Base-by-base conservation (phyloP, 2,888 invertebrate genomes). In the Biston stratarius region DNA sequence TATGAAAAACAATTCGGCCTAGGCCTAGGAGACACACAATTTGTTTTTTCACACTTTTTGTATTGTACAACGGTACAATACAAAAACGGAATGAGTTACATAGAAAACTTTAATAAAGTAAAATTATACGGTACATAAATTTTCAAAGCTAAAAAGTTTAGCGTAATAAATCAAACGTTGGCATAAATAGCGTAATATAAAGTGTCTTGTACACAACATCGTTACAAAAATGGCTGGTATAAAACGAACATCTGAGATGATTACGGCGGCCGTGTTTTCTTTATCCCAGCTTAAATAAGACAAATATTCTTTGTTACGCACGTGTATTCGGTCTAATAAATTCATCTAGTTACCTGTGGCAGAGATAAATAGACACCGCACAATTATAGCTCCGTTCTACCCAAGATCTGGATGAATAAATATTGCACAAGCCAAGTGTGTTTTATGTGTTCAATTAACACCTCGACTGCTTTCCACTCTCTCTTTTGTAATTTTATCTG, bases 291-390 rank as follows among this genome's bases (percentile, higher is more conserved):
- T 74, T 80, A 83, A 83, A 79, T 72, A 79, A 78, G 74, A 82
- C 76, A 78, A 78, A 82, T 77, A 78, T 75, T 76, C 61, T 78
- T 78, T 70, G 78, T 74, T 77, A 74, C 75, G 73, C 76, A 78
- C 75, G 77, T 75, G 71, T 79, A 74, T 76, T 75, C 75, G 68
- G 74, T 76, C 75, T 81, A 82, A 83, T 85, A 84, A 81, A 76
- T 68, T 84, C 84, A 86, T 80, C 83, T 80, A 80, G 82, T 84
- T 86, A 83, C 78, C 76, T 79, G 72, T 79, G 83, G 82, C 85
- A 82, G 81, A 80, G 81, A 85, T 80, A 85, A 84, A 86, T 83
- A 79, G 77, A 77, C 74, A 75, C 72, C 74, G 78, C 74, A 78
- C 80, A 82, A 85, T 85, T 81, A 83, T 71, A 77, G 74, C 73